Conservation (phyloP, 2,113 vertebrate species). For the Saguinus midas region DNA sequence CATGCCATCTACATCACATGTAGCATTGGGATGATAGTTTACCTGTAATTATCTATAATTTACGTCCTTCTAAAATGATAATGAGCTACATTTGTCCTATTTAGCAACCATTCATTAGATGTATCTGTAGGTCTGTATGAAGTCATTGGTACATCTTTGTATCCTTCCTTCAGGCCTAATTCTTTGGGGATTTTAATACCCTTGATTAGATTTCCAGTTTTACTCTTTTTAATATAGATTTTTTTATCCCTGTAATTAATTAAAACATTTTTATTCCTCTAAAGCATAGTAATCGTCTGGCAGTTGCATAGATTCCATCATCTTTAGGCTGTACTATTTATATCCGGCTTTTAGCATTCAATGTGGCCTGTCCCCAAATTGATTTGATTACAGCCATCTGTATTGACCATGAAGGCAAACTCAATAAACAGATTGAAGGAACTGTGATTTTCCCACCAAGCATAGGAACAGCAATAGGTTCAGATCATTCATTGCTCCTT, state of each 20-base stretch:
- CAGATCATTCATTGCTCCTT: not conserved
- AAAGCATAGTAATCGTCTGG: not conserved
- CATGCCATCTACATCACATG: not conserved
- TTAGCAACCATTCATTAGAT: slow-evolving; percentile 36
- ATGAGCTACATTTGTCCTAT: slow-evolving; percentile 11
- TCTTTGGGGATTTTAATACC: slow-evolving; percentile 29
- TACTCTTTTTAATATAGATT: not conserved
- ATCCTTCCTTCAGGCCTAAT: not conserved
- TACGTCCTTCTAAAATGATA: slow-evolving; percentile 20
- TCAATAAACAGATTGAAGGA: slow-evolving; percentile 48
- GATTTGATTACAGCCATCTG: slow-evolving; percentile 44
- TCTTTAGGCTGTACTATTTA: slow-evolving; percentile 36
- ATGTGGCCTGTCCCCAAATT: not conserved
- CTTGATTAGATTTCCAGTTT: slow-evolving; percentile 55
- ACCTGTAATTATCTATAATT: slow-evolving; percentile 62
- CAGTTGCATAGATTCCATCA: not conserved
- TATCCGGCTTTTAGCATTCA: slow-evolving; percentile 21
- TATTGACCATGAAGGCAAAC: slow-evolving; percentile 35
- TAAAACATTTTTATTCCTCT: slow-evolving; percentile 38
- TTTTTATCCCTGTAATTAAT: slow-evolving; percentile 21
- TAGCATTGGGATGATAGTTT: slow-evolving; percentile 32
- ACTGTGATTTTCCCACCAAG: slow-evolving; percentile 26
- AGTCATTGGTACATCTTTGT: not conserved
- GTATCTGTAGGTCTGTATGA: not conserved
- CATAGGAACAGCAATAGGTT: not conserved